Evolutionary conservation across 1,140 invertebrate species (phyloP), one percentile per base, ranked within the genome.

Genomic region (Epicauta chinensis): DNA sequence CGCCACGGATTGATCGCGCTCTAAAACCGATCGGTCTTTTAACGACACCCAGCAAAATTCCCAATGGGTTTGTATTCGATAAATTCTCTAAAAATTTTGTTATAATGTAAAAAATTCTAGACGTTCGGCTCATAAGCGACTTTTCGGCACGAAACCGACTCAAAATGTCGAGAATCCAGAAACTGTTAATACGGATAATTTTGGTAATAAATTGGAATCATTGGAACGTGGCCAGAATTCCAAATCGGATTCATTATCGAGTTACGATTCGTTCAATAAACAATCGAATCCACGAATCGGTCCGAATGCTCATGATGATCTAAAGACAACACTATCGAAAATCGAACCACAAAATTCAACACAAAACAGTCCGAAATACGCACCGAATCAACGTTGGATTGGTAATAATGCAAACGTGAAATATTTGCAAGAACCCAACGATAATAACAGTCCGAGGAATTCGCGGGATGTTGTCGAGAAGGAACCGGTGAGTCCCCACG

Each of bases 261-360:
- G 86, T 17, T 91, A 90, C 63, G 87, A 91, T 67, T 86, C 84
- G 5, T 90, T 87, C 59, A 84, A 84, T 62, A 82, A 83, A 51
- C 55, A 65, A 55, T 38, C 51, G 63, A 32, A 74, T 66, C 60
- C 76, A 64, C 62, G 83, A 31, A 70, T 90, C 14, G 85, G 86
- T 7, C 87, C 87, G 7, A 94, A 93, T 70, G 87, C 89, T 42
- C 90, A 91, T 31, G 91, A 93, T 65, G 91, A 93, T 73, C 80
- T 92, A 49, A 93, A 93, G 73, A 84, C 83, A 13, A 82, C 81
- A n/a, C 73, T 71, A 23, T 62, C 70, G 4, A 71, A 71, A 62
- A 69, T 71, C 42, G 69, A 71, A 23, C 53, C 62, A 9, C 51
- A 40, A 11, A 50, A 41, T 7, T 53, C 56, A 1, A 52, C 51